Evolutionary conservation across 2,113 vertebrate genomes (phyloP).

Genomic region (Xiphophorus maculatus): DNA sequence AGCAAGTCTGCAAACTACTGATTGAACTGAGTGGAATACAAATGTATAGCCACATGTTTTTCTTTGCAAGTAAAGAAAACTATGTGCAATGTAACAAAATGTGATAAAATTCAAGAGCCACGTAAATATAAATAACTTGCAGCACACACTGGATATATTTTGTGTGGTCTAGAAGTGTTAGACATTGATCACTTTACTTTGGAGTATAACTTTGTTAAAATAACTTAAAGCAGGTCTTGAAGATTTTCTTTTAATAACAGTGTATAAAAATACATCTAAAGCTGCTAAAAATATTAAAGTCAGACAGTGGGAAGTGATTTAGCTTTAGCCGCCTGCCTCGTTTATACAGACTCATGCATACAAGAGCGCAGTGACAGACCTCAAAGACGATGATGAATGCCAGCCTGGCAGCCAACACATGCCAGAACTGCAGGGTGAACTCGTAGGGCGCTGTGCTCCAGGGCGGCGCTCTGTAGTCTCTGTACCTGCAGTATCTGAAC

Average conservation of each 20-base stretch:
- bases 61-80: too few species aligned
- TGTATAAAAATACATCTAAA: conserved; percentile 2
- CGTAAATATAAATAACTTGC: too few species aligned
- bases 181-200: conserved; percentile 1
- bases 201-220: conserved; percentile 12
- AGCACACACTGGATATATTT: too few species aligned
- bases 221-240: neutral
- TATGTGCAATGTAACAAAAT: neutral
- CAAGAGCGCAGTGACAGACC: conserved; percentile 78
- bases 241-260: conserved; percentile 2
- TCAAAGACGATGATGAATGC: conserved; percentile 99
- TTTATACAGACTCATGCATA: conserved; percentile 5
- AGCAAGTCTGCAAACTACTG: neutral
- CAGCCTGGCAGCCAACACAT: conserved; percentile 92
- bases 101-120: neutral
- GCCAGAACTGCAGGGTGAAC: conserved; percentile 97
- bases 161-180: neutral
- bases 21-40: neutral
- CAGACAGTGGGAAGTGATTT: conserved; percentile 20
- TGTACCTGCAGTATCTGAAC: conserved; percentile 91
- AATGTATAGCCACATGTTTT: neutral
- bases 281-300: conserved; percentile 17
- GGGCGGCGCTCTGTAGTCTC: conserved; percentile 94
- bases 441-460: conserved; percentile 91
- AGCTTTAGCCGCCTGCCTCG: conserved; percentile 66